Conservation (phyloP, 1,140 invertebrate species). For the Drosophila dunni region DNA sequence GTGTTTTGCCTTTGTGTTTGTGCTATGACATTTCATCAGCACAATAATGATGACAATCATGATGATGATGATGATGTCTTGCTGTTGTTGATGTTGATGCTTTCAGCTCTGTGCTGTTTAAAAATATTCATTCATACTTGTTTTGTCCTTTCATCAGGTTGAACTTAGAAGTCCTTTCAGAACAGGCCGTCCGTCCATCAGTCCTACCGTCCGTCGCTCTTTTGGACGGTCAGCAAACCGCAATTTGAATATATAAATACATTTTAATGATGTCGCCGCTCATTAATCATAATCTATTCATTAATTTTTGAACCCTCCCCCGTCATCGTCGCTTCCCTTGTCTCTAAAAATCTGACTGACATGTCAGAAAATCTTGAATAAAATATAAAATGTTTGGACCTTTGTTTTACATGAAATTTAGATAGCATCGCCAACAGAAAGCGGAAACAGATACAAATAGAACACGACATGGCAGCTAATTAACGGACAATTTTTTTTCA, state of each 20-base stretch:
- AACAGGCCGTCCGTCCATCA: too few relatives aligned
- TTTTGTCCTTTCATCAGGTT: conserved; percentile 1
- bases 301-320: conserved; percentile 65
- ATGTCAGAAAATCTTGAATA: conserved; percentile 57
- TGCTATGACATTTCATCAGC: conserved; percentile 66
- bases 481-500: conserved; percentile 56
- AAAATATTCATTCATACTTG: conserved; percentile 45
- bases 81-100: too few relatives aligned
- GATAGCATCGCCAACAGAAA: conserved; percentile 57
- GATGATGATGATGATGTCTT: too few relatives aligned
- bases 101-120: neutral
- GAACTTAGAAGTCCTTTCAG: neutral
- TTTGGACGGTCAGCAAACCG: conserved; percentile 69
- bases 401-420: conserved; percentile 65
- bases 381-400: conserved; percentile 66
- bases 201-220: neutral
- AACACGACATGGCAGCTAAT: conserved; percentile 78
- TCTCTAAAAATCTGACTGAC: conserved; percentile 14
- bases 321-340: neutral
- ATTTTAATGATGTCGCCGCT: conserved; percentile 83
- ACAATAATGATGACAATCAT: neutral
- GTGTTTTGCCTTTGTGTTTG: conserved; percentile 52
- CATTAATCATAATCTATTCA: conserved; percentile 84
- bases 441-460: conserved; percentile 36
- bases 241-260: conserved; percentile 81